Conservation (phyloP, 2,888 invertebrate species). For the Periphyllus acericola region DNA sequence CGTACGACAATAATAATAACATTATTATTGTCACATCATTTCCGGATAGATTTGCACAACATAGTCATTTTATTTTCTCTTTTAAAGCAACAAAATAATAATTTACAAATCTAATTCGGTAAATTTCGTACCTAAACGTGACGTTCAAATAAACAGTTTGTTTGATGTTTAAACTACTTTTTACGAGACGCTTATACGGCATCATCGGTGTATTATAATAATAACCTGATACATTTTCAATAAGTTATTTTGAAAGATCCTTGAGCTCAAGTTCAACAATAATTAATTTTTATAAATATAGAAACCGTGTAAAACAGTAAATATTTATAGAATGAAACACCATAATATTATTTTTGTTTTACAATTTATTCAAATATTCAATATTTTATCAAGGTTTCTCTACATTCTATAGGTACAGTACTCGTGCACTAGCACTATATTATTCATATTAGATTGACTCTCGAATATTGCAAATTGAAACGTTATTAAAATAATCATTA, state of each 20-base stretch:
- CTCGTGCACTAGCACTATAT: not conserved
- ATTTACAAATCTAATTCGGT: not conserved
- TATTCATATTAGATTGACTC: not conserved
- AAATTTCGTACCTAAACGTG: conserved; percentile 5
- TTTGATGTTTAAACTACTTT: conserved; percentile 7
- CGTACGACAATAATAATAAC: not conserved
- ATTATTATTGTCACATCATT: conserved; percentile 40
- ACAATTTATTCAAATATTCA: conserved; percentile 23
- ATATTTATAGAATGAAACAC: conserved; percentile 15
- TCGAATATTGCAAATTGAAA: not conserved
- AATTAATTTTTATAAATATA: conserved; percentile 5
- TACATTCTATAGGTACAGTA: not conserved
- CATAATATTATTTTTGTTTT: conserved; percentile 13
- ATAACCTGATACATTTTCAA: not conserved
- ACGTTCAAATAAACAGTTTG: conserved; percentile 12
- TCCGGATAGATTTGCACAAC: conserved; percentile 46
- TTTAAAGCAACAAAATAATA: conserved; percentile 17
- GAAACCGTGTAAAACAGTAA: not conserved
- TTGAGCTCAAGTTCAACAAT: conserved; percentile 24
- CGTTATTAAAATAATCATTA: not conserved
- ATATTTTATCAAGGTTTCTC: conserved; percentile 32
- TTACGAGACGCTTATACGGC: not conserved
- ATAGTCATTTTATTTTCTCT: conserved; percentile 23
- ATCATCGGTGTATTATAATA: not conserved
- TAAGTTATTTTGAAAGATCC: conserved; percentile 7